Conservation (phyloP, 2,888 invertebrate genomes). For the Oscheius myriophilus region DNA sequence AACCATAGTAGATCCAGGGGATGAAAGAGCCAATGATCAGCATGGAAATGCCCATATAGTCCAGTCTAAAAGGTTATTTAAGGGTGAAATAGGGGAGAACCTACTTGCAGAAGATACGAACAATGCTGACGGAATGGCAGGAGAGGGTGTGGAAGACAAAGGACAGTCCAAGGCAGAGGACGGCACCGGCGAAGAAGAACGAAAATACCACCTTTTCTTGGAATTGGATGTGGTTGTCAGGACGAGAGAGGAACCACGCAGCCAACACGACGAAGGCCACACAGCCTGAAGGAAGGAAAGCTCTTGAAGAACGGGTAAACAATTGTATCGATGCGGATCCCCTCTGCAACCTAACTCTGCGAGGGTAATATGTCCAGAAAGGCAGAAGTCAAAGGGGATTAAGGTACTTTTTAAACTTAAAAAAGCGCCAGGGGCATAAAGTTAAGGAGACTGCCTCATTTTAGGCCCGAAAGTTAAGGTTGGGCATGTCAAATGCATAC, state of each 20-base stretch:
- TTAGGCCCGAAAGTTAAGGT: too few species aligned
- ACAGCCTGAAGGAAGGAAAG: constrained; percentile 64
- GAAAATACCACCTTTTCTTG: constrained; percentile 91
- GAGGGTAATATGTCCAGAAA: too few species aligned
- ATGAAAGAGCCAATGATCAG: constrained; percentile 99
- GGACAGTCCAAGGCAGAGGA: constrained; percentile 93
- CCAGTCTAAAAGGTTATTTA: constrained; percentile 77
- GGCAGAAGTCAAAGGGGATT: too few species aligned
- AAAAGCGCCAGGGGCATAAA: too few species aligned
- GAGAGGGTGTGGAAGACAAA: constrained; percentile 97
- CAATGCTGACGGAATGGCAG: constrained; percentile 96
- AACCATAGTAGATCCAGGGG: constrained; percentile 99
- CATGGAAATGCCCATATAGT: constrained; percentile 97
- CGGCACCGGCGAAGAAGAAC: constrained; percentile 94
- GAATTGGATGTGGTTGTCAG: constrained; percentile 82
- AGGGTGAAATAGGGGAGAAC: constrained; percentile 6
- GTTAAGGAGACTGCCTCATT: too few species aligned
- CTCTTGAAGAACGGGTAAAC: too few species aligned
- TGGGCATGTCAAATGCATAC: too few species aligned
- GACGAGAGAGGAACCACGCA: constrained; percentile 87
- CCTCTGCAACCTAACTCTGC: too few species aligned
- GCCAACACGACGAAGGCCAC: constrained; percentile 77
- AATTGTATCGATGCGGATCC: too few species aligned
- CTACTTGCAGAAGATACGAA: constrained; percentile 91
- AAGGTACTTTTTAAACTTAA: too few species aligned